Evolutionary conservation across 2,113 vertebrate species (phyloP).

Genomic region (Nibea albiflora): DNA sequence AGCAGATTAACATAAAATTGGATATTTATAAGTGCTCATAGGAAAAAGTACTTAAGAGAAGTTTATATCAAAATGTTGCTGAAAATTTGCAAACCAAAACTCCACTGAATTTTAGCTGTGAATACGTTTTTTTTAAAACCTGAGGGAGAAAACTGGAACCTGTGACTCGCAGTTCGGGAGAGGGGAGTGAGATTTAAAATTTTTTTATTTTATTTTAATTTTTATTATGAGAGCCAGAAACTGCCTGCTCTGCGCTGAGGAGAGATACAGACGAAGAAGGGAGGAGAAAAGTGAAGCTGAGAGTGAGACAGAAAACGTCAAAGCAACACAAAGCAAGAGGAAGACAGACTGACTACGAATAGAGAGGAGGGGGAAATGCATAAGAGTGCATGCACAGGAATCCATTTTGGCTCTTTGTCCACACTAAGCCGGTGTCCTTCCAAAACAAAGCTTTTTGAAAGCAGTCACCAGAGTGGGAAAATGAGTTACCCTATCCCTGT

Average conservation of each 20-base stretch:
- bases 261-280: background rate
- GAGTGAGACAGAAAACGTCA: background rate
- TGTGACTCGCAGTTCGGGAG: constrained; percentile 20
- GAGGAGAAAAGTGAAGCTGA: background rate
- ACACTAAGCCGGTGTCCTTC: background rate
- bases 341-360: background rate
- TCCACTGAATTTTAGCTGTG: background rate
- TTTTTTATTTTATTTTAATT: constrained; percentile 30
- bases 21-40: constrained; percentile 18
- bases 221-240: constrained; percentile 36
- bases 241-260: constrained; percentile 42
- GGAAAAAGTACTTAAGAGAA: background rate
- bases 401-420: constrained; percentile 16
- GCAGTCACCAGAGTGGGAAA: background rate
- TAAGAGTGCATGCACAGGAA: background rate
- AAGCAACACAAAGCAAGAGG: constrained; percentile 1
- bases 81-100: constrained; percentile 25
- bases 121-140: constrained; percentile 30
- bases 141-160: constrained; percentile 23
- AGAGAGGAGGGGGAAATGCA: background rate
- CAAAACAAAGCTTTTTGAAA: background rate
- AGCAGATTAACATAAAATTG: constrained; percentile 3
- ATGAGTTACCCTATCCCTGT: too few relatives aligned
- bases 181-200: constrained; percentile 12
- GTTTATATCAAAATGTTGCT: constrained; percentile 8